Evolutionary conservation across 2,113 vertebrate species (phyloP), one percentile per base, ranked within the genome.

Genomic region (Amia ocellicauda): DNA sequence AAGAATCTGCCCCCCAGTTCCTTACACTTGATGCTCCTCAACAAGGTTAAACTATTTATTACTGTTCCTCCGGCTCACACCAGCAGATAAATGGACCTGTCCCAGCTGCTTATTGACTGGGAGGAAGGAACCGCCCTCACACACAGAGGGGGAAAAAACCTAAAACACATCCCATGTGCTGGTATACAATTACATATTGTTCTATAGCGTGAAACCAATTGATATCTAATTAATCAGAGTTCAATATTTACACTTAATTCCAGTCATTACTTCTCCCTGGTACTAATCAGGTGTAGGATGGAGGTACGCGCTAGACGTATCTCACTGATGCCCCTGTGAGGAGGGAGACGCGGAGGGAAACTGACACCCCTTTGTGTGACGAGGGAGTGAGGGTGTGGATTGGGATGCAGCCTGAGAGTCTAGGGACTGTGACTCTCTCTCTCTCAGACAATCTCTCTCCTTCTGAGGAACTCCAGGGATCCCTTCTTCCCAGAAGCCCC

Each of bases 171-270:
- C 26, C 13, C 14, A 20, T 23, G 9, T 16, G 22, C 17, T 1
- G n/a, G 28, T 28, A 61, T 31, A 41, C 7, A 23, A 23, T 31
- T 36, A 22, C 49, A 59, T 54, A 54, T 36, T 19, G 45, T 17
- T 47, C 16, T n/a, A 5, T 2, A 47, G n/a, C n/a, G 3, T 47
- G 42, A 45, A 17, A 47, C 14, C 10, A 66, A 66, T 66, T 57
- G 27, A 66, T 59, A 60, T 7, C 23, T 60, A 59, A 53, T 66
- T 58, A 59, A 66, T 66, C 22, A 52, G 23, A 60, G 17, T 66
- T 60, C 57, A 66, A 28, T 42, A 17, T 51, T 28, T 27, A 20
- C 29, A 36, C 45, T 13, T 22, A 20, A 66, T 54, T 22, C 47
- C 36, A n/a, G n/a, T 23, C 11, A 23, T 58, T 10, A 40, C 24